Conservation (phyloP, 1,140 invertebrate species). For the Epicauta chinensis region DNA sequence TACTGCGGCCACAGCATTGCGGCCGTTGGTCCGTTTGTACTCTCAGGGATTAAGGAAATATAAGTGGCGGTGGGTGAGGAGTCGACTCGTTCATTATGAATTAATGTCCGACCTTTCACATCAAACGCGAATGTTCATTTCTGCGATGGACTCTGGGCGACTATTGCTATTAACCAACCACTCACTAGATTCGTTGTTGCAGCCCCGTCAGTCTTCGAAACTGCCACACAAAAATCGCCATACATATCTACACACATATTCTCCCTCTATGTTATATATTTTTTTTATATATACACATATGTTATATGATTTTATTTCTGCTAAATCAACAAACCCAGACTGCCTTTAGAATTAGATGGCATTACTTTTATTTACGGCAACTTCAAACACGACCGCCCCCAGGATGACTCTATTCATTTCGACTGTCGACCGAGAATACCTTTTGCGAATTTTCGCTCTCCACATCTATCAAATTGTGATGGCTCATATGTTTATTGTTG, state of each 20-base stretch:
- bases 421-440: no score
- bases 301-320: neutral
- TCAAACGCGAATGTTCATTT: conserved; percentile 43
- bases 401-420: no score
- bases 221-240: neutral
- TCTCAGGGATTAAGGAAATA: conserved; percentile 44
- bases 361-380: no score
- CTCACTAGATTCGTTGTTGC: neutral
- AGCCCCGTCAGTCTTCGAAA: neutral
- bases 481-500: neutral
- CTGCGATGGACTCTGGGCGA: conserved; percentile 33
- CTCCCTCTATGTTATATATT: neutral
- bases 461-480: neutral
- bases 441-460: no score
- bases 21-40: conserved; percentile 37
- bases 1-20: conserved; percentile 34
- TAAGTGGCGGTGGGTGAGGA: conserved; percentile 43
- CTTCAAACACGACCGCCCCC: no score
- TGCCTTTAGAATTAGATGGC: no score
- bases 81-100: conserved; percentile 43
- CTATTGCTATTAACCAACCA: neutral
- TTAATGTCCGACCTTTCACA: conserved; percentile 44
- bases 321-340: neutral
- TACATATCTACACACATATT: neutral
- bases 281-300: neutral